phyloP scores from a whole-genome alignment of 2,113 vertebrate genomes.

The Sturnira hondurensis region DNA sequence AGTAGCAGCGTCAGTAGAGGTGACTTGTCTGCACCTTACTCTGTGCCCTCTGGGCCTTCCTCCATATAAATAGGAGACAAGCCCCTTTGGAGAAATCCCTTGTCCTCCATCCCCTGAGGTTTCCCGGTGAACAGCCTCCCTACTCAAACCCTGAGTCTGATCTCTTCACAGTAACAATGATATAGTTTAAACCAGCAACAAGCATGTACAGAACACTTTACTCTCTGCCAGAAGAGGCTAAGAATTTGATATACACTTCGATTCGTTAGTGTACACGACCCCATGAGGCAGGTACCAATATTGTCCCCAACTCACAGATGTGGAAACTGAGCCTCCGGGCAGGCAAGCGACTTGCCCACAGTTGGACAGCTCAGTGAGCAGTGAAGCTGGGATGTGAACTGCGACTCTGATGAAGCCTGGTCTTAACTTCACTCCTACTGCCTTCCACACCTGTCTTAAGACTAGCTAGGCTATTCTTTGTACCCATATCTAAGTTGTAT shows the following conservation, averaged over 20 bases:
- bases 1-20: background rate
- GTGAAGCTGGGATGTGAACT: background rate
- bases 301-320: background rate
- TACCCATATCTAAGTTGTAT: background rate
- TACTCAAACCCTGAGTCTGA: background rate
- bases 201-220: background rate
- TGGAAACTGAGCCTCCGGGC: background rate
- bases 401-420: background rate
- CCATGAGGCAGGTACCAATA: accelerated
- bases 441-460: background rate
- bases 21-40: background rate
- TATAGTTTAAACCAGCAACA: background rate
- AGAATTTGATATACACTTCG: background rate
- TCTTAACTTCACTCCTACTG: background rate
- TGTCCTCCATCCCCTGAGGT: background rate
- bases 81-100: background rate
- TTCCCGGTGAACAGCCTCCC: background rate
- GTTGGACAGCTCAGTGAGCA: background rate
- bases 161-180: background rate
- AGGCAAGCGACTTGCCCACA: accelerated
- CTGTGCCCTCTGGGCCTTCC: background rate
- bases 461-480: background rate
- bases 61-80: background rate
- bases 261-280: too few species aligned
- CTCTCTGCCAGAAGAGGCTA: background rate